Evolutionary conservation across 2,888 invertebrate species (phyloP), one percentile per base, ranked within the genome.

Genomic region (Caenorhabditis drosophilae): DNA sequence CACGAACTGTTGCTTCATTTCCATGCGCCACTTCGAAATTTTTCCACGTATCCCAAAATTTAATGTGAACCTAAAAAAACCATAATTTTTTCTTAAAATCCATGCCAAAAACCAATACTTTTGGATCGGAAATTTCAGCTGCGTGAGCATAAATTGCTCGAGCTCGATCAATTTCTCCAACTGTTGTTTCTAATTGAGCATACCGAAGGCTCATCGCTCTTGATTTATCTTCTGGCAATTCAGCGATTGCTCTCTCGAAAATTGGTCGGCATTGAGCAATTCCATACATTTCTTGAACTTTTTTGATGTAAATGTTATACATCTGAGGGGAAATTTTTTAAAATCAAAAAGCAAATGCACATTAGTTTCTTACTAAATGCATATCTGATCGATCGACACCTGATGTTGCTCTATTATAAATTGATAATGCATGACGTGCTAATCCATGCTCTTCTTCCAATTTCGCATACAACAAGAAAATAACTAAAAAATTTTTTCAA

Each of bases 31-130:
- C 92, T 87, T 99, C 98, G 87, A 99, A 99, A 82, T 97, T 95
- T 84, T 96, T 95, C 98, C 98, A 99, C 1, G 92, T 92, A 83
- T 93, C 92, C 97, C 98, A 98, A 85, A 98, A 99, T 56, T 92
- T 90, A 0, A 89, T 89, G 4, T 93, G 92, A 9, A 88, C 87
- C 88, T 88, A 58, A 57, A 73, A 77, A 69, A n/a, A 25, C 16
- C 7, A 7, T 7, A 12, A 7, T 31, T 27, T 7, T n/a, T n/a
- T 9, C 7, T 36, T 36, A 44, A 7, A 18, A 18, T 44, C 16
- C 23, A 34, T 15, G 16, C 22, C 7, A 23, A 27, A 20, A 20
- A 25, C 11, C 6, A 45, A 81, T 81, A 95, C 94, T 84, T 98
- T 89, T 1, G 98, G 98, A 87, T 99, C 98, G 85, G 96, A 97